These are phyloP conservation scores for Drosophila watanabei DNA, from an alignment of 1,140 invertebrate genomes.

Conservation along the genomic window DNA sequence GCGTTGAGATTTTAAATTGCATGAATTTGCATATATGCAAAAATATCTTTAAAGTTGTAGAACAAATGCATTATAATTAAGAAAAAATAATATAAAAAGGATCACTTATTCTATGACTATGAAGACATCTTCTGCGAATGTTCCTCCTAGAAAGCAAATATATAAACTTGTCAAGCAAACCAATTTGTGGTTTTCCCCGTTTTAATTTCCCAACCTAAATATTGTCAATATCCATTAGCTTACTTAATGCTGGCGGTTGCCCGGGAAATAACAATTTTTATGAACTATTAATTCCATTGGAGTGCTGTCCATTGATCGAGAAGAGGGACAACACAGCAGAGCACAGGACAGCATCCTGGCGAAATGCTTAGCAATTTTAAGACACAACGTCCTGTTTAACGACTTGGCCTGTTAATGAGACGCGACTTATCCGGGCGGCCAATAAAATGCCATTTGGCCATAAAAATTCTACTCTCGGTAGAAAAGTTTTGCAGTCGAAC, in stretches of 20 bases:
- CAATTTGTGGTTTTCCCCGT: neutral
- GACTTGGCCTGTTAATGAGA: conserved; percentile 80
- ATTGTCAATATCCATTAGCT: conserved; percentile 41
- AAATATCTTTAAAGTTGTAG: neutral
- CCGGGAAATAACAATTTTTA: conserved; percentile 52
- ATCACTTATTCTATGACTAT: neutral
- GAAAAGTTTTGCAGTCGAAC: conserved; percentile 41
- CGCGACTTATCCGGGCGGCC: conserved; percentile 55
- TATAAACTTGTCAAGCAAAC: neutral
- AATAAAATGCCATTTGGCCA: conserved; percentile 73
- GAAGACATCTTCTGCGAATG: neutral
- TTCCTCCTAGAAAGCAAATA: too few relatives aligned
- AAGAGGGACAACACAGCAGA: neutral
- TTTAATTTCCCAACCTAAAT: conserved; percentile 12
- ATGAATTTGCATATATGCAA: neutral
- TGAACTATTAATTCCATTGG: conserved; percentile 55
- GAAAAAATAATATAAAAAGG: neutral
- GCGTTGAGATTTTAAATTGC: too few relatives aligned
- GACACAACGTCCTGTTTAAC: conserved; percentile 73
- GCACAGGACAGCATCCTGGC: neutral
- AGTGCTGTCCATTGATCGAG: conserved; percentile 34
- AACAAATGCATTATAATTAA: neutral
- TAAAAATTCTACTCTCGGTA: conserved; percentile 48
- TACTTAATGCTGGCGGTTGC: conserved; percentile 18
- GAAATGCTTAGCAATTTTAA: conserved; percentile 58